Evolutionary conservation across 2,797 vertebrate genomes (phyloP).

Genomic region (Liparis tanakae): DNA sequence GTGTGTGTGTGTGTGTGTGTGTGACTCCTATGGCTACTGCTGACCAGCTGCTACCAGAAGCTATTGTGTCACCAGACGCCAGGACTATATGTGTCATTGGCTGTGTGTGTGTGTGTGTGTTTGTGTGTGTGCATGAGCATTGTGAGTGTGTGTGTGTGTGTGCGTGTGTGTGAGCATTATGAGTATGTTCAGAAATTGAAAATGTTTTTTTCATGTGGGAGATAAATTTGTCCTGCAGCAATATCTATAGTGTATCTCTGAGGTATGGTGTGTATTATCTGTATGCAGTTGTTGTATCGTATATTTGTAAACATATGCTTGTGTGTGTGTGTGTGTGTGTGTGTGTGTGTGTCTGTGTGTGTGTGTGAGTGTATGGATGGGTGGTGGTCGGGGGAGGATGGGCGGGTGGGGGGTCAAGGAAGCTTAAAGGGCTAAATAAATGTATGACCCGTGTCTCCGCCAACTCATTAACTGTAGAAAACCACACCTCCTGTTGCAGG

Average conservation of each 20-base stretch:
- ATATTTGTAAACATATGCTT: background rate
- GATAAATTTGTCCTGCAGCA: background rate
- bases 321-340: background rate
- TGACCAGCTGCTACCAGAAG: conserved; percentile 73
- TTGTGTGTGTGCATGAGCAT: background rate
- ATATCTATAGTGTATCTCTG: background rate
- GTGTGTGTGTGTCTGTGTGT: no score
- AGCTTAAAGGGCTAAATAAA: conserved; percentile 51
- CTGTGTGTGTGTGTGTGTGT: conserved; percentile 2
- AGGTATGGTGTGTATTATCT: background rate
- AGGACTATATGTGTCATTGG: conserved; percentile 36
- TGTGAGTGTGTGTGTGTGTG: background rate
- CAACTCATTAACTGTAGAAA: conserved; percentile 77
- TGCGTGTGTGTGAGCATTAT: conserved; percentile 2
- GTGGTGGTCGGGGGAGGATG: background rate
- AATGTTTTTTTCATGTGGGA: background rate
- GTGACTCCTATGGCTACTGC: conserved; percentile 52
- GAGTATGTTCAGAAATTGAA: background rate
- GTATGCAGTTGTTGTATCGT: conserved; percentile 6
- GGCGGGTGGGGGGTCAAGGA: conserved; percentile 8
- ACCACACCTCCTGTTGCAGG: conserved; percentile 80
- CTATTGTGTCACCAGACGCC: conserved; percentile 67
- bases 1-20: background rate
- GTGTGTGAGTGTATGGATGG: background rate
- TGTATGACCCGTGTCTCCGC: conserved; percentile 60